Conservation (phyloP, 2,797 vertebrate genomes). For the Steatocranus sp. region DNA sequence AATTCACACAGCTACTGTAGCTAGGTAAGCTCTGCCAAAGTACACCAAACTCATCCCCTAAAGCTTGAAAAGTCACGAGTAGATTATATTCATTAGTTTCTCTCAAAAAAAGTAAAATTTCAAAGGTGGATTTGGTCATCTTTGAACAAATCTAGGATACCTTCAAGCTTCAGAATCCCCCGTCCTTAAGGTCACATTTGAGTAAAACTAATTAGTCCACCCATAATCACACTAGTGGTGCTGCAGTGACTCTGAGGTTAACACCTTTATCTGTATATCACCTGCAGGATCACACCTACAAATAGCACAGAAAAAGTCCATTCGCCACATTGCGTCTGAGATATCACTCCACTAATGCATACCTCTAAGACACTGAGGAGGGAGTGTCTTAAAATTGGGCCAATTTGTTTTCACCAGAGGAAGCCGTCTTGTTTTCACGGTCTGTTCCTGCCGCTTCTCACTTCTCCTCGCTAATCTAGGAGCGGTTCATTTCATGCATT, state of each 20-base stretch:
- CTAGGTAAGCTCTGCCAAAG: fast-evolving
- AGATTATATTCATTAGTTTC: background rate
- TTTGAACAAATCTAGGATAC: background rate
- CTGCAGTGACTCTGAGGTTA: background rate
- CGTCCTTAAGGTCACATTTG: background rate
- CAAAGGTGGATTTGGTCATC: background rate
- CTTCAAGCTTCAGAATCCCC: background rate
- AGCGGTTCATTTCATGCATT: background rate
- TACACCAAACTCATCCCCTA: background rate
- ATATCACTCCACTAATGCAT: background rate
- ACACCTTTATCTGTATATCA: background rate
- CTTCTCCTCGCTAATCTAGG: background rate
- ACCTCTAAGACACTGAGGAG: background rate
- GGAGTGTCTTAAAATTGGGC: background rate
- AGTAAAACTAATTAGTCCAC: background rate
- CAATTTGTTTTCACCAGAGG: background rate
- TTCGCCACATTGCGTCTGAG: background rate
- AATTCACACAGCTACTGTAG: background rate
- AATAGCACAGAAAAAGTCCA: background rate
- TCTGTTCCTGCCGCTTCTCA: background rate
- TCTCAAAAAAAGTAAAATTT: fast-evolving
- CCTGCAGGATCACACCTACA: background rate
- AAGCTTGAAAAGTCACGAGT: background rate
- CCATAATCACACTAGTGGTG: background rate
- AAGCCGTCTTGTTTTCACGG: background rate